Base-by-base conservation (phyloP, 2,888 invertebrate species). In the Trilocha varians region DNA sequence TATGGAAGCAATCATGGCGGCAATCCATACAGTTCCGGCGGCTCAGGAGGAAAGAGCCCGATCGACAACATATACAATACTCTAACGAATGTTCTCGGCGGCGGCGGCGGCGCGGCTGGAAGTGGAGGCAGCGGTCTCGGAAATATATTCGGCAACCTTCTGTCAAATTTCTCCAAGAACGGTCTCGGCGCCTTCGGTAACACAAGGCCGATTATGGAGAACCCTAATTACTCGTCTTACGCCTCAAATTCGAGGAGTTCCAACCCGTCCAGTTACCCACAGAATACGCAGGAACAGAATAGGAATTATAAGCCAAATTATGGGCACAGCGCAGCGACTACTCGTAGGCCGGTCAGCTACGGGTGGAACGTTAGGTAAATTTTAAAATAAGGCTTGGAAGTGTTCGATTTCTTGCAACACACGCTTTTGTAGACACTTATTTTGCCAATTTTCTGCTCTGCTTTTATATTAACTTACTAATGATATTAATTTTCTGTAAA, bases 321-420 rank as follows among this genome's bases (percentile, higher is more conserved):
- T 52, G 67, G 68, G 15, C 65, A 60, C 47, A 75, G 51, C 46
- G 62, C 55, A 35, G 78, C 76, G 36, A 59, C 74, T 17, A 75
- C 82, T 11, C 62, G 66, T 57, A 76, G 65, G 53, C 84, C 87
- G 15, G 69, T 67, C 45, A 61, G 66, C 40, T 87, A 84, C 55
- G 85, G 85, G 50, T 85, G 85, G 85, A 79, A 74, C 46, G 61
- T 79, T 70, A 79, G 87, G 87, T 87, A 87, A 87, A 71, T 72
- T 61, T 50, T 39, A 40, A 47, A 38, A 47, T 47, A 43, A 38
- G 47, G 39, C 40, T 47, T 50, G n/a, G n/a, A n/a, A n/a, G n/a
- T n/a, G n/a, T n/a, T n/a, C n/a, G n/a, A n/a, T n/a, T n/a, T n/a
- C n/a, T n/a, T n/a, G n/a, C n/a, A n/a, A n/a, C n/a, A n/a, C n/a